Base-by-base conservation (phyloP, 2,797 vertebrate species). In the Oceanodroma leucorhoa region DNA sequence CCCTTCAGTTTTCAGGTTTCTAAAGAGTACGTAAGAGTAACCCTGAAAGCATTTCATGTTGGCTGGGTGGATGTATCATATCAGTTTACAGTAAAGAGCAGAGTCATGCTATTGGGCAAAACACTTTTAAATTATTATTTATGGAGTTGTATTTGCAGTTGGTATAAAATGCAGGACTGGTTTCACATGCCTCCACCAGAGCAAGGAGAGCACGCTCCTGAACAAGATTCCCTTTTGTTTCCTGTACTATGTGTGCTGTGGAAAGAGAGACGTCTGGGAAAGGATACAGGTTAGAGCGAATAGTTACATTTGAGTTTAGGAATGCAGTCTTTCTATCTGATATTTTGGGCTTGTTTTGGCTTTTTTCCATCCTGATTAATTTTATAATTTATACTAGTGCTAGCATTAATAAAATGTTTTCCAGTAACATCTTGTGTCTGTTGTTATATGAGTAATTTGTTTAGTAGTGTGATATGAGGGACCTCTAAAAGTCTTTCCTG, bases 41-140 rank as follows among this genome's bases (percentile, higher is more conserved):
- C 7, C 14, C 76, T 58, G 85, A 41, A 66, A 85, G 77, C 57
- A 26, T 54, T 90, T 34, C 48, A 2, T 10, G 48, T 38, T 80
- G 64, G 24, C 75, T 72, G 91, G 32, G 55, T 87, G 87, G 50
- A 46, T 94, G 69, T 15, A 38, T 94, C 92, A 23, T 92, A 89
- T 93, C 91, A 80, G 91, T 41, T 95, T 92, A 80, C 92, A 96
- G 61, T 23, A 57, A 50, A 60, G 46, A 87, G 88, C 90, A 93
- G 83, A 78, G 90, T 75, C 29, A 5, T 81, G 91, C 86, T 43
- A 93, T 95, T 95, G 96, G 96, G 78, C 88, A 85, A 21, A 92
- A 43, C 65, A 65, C 65, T 83, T 93, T 78, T 18, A 51, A 97
- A 94, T 95, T 87, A 92, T 96, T 95, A 93, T 97, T 96, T 95